A percentile compares a stretch with the other conserved stretches of the same genome.
These are phyloP conservation scores for Oncorhynchus nerka DNA, from an alignment of 2,113 vertebrate genomes.

Conservation along the genomic window DNA sequence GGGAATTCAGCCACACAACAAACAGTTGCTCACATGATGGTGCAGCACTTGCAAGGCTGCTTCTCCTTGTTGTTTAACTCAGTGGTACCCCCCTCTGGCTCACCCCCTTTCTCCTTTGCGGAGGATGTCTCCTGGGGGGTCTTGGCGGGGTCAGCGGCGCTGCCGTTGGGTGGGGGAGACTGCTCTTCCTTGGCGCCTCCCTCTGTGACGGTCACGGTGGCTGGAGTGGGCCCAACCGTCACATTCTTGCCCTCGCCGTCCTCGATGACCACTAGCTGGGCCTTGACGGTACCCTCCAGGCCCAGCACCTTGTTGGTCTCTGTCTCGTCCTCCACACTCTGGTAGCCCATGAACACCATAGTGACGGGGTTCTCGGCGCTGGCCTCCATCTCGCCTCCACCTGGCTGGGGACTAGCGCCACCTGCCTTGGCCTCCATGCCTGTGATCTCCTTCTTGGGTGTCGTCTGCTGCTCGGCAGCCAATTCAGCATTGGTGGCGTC, in stretches of 20 bases:
- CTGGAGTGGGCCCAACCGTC: not conserved
- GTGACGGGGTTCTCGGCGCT: slow-evolving; percentile 85
- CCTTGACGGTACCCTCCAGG: slow-evolving; percentile 85
- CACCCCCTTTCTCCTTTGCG: not conserved
- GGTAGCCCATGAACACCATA: slow-evolving; percentile 98
- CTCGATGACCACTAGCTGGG: slow-evolving; percentile 88
- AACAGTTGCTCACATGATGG: slow-evolving; percentile 83
- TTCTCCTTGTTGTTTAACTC: slow-evolving; percentile 82
- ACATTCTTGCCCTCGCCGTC: slow-evolving; percentile 70
- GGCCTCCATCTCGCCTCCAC: slow-evolving; percentile 48
- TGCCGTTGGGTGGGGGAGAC: slow-evolving; percentile 67
- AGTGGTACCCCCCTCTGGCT: slow-evolving; percentile 56
- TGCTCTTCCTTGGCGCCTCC: slow-evolving; percentile 36
- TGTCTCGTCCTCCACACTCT: slow-evolving; percentile 88
- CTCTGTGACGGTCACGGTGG: not conserved
- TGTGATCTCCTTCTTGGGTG: slow-evolving; percentile 74
- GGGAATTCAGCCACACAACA: not conserved
- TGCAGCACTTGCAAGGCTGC: slow-evolving; percentile 92
- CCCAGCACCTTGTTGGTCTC: slow-evolving; percentile 91
- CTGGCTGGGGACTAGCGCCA: slow-evolving; percentile 6
- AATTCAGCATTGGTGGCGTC: slow-evolving; percentile 38
- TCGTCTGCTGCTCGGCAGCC: slow-evolving; percentile 7
- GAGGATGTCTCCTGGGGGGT: not conserved
- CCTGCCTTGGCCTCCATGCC: slow-evolving; percentile 70
- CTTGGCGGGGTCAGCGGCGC: slow-evolving; percentile 61